Evolutionary conservation across 1,140 invertebrate genomes (phyloP), one percentile per base, ranked within the genome.

Genomic region (Gryon sp.): DNA sequence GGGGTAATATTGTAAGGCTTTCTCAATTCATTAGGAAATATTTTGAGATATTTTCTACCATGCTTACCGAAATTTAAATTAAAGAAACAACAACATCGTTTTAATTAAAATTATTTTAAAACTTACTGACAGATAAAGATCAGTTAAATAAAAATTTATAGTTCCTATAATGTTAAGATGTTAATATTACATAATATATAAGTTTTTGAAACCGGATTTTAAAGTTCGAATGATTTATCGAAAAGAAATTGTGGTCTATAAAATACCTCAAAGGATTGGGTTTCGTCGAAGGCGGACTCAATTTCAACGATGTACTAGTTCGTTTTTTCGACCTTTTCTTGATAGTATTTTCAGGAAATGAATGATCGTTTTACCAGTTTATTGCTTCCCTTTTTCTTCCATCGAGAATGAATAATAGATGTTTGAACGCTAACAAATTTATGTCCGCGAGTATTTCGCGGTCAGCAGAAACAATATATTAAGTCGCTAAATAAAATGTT

Each of bases 401-500:
- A 12, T 30, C 20, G 28, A 20, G 34, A 59, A 66, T 66, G 60
- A 74, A 60, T 74, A 74, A 74, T 59, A 48, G 34, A 12, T 22
- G 45, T 59, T 53, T 41, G 11, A 60, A 66, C 38, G 36, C 57
- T 63, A 77, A 73, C 62, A 72, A 77, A 72, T 77, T 77, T 62
- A 72, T 62, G 41, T 16, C 45, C 28, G 41, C 34, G 36, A 48
- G 41, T 72, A 77, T 68, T 53, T 24, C 46, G 46, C 62, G 43
- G 62, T 55, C 43, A 30, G 16, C 40, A 18, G 38, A 62, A 62
- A 63, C 57, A 52, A 68, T 63, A 57, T 72, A 77, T 73, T 57
- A 62, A 68, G 45, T 77, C 34, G 48, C 66, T 72, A 72, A 68
- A 72, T 72, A 72, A 63, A 62, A 72, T 53, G 55, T 73, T 63